These are phyloP conservation scores for Gasterosteus nipponicus DNA, from an alignment of 2,113 vertebrate genomes.

Conservation along the genomic window DNA sequence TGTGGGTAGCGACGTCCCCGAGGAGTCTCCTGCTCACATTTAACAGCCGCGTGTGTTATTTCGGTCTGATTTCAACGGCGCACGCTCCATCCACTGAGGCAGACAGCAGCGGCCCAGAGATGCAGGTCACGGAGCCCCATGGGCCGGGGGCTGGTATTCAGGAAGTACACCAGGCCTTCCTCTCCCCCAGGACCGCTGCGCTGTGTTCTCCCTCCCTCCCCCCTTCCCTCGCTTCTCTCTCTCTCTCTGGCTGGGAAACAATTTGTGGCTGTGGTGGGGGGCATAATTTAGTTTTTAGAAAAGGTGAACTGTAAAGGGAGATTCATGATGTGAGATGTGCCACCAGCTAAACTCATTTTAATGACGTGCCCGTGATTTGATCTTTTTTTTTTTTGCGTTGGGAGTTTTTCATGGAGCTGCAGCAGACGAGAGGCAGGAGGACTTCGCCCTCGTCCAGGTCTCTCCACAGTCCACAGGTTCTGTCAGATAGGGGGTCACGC, in stretches of 20 bases:
- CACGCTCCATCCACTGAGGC: slow-evolving; percentile 33
- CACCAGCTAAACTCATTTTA: slow-evolving; percentile 41
- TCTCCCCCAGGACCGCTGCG: slow-evolving; percentile 51
- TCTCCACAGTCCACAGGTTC: slow-evolving; percentile 56
- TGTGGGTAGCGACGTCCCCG: slow-evolving; percentile 32
- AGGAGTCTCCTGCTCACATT: slow-evolving; percentile 16
- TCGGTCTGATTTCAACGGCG: slow-evolving; percentile 48
- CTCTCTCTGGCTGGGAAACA: slow-evolving; percentile 27
- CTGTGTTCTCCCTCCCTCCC: slow-evolving; percentile 29
- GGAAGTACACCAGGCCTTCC: slow-evolving; percentile 63
- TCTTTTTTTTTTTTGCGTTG: slow-evolving; percentile 3
- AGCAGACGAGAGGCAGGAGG: slow-evolving; percentile 18
- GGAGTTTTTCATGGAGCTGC: slow-evolving; percentile 31
- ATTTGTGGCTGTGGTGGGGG: slow-evolving; percentile 9
- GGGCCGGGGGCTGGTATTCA: slow-evolving; percentile 72
- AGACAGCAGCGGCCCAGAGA: slow-evolving; percentile 63
- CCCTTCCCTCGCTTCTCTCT: neutral
- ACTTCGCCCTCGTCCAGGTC: slow-evolving; percentile 11
- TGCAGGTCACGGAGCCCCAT: slow-evolving; percentile 73
- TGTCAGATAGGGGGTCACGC: slow-evolving; percentile 45
- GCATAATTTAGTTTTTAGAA: slow-evolving; percentile 30
- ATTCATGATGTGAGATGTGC: slow-evolving; percentile 22
- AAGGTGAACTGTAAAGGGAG: slow-evolving; percentile 47
- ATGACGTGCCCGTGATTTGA: slow-evolving; percentile 24
- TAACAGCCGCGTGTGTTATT: slow-evolving; percentile 46